phyloP scores from a whole-genome alignment of 2,888 invertebrate genomes.

The Mylabris sibirica region DNA sequence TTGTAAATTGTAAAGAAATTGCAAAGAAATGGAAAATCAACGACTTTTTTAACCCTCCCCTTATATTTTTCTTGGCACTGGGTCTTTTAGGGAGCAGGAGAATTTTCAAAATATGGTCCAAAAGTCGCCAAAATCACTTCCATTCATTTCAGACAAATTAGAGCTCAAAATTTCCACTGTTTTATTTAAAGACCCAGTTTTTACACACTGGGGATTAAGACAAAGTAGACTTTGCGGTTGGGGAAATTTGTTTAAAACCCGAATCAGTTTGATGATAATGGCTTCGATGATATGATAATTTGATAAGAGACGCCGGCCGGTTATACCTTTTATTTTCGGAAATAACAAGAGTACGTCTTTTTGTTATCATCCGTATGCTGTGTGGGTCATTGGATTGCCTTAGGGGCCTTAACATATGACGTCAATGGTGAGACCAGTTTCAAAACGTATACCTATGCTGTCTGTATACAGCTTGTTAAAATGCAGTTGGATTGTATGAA shows the following conservation, averaged over 20 bases:
- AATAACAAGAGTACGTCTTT: too few relatives aligned
- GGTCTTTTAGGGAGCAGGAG: too few relatives aligned
- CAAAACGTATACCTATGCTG: neutral
- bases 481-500: neutral
- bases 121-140: too few relatives aligned
- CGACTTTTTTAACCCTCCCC: too few relatives aligned
- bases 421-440: slow-evolving; percentile 1
- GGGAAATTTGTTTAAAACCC: neutral
- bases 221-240: slow-evolving; percentile 3
- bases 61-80: too few relatives aligned
- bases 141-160: too few relatives aligned
- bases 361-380: too few relatives aligned
- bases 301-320: neutral
- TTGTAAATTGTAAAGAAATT: neutral
- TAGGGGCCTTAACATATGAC: neutral
- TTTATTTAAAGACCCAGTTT: too few relatives aligned
- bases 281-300: neutral
- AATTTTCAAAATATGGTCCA: too few relatives aligned
- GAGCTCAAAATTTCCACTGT: too few relatives aligned
- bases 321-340: neutral
- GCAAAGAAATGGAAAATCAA: neutral
- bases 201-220: too few relatives aligned
- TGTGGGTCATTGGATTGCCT: neutral
- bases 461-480: neutral
- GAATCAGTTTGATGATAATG: neutral